Conservation (phyloP, 1,140 invertebrate species). For the Ostrea denselamellosa region DNA sequence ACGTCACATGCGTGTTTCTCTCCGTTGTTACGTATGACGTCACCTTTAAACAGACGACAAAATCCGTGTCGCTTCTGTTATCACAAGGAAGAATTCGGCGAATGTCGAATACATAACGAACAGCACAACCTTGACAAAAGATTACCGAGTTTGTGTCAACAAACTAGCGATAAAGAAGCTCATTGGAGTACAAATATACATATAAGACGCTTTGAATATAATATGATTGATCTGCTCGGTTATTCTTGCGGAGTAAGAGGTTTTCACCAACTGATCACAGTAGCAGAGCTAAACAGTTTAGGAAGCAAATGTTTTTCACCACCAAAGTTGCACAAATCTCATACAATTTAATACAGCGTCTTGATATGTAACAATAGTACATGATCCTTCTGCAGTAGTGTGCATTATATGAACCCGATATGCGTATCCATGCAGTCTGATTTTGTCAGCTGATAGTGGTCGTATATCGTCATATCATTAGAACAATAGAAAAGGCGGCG, state of each 20-base stretch:
- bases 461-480: not conserved
- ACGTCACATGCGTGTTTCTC: not conserved
- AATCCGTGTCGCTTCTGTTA: slow-evolving; percentile 11
- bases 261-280: not conserved
- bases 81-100: slow-evolving; percentile 30
- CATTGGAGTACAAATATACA: slow-evolving; percentile 4
- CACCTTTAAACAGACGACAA: slow-evolving; percentile 16
- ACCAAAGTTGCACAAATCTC: not conserved
- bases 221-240: not conserved
- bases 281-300: not conserved
- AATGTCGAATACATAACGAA: slow-evolving; percentile 28
- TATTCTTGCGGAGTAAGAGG: not conserved
- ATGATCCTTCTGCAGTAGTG: not conserved
- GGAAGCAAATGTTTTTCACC: not conserved
- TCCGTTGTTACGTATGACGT: not conserved
- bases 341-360: not conserved
- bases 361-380: not conserved
- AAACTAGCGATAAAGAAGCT: slow-evolving; percentile 12
- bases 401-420: not conserved
- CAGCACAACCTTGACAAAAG: slow-evolving; percentile 15
- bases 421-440: not conserved
- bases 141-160: slow-evolving; percentile 32
- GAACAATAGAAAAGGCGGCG: not conserved
- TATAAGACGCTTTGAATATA: slow-evolving; percentile 18
- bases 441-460: not conserved